Base-by-base conservation (phyloP, 35 echinoderm and acorn worm species). In the Ophioderma brevispina region DNA sequence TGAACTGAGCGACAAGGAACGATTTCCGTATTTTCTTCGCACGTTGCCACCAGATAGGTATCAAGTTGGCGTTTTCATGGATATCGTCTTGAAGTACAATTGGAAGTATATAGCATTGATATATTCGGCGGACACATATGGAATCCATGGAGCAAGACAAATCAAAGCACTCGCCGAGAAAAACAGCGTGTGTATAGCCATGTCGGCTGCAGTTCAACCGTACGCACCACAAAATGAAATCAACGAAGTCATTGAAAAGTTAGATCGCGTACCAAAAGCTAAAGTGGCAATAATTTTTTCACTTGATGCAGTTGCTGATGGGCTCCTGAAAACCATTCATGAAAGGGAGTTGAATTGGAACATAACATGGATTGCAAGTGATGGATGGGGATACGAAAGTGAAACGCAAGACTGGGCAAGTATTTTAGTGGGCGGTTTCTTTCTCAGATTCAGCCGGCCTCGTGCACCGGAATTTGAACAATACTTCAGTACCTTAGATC, bases 21-120 rank as follows among this genome's bases (percentile, higher is more conserved):
- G 88, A 76, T 90, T 90, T 70, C 88, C 88, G 0, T 82, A 82
- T 36, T 90, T 90, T 40, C 79, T 90, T 0, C 78, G 88, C 23
- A 83, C 80, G 6, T 36, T 82, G 3, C 88, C 79, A 64, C 88
- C 88, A 37, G 79, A 82, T 64, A 82, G 80, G 35, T 36, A 83
- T 18, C 88, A 90, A 41, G 88, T 81, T 18, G 32, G 32, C 13
- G 80, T 78, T 32, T 83, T 90, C 33, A 70, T 90, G 1, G 88
- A 90, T 32, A 82, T 90, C 21, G 21, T 90, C n/a, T 21, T 82
- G 1, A 28, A 39, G n/a, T 90, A 83, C 80, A 38, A 82, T 40
- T 90, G 88, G 88, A 70, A 0, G 1, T 82, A 81, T 80, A 82
- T 90, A 30, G 50, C 32, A 30, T 37, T 90, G 21, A 35, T 82